Conservation (phyloP, 2,797 vertebrate species). For the Tadarida brasiliensis region DNA sequence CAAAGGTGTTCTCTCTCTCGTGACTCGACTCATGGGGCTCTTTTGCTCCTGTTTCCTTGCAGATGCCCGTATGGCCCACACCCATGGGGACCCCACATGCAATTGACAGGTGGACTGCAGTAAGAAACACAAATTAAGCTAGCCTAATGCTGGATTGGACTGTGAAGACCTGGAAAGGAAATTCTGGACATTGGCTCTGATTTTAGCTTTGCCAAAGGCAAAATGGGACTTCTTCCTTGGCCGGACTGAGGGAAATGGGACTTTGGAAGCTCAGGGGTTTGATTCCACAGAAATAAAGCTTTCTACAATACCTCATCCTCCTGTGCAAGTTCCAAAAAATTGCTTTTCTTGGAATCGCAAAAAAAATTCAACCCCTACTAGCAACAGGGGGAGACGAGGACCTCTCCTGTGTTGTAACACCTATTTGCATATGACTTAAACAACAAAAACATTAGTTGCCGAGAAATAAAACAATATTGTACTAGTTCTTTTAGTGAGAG, state of each 20-base stretch:
- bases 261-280: background rate
- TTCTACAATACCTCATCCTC: background rate
- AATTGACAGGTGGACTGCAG: background rate
- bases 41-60: background rate
- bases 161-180: background rate
- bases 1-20: background rate
- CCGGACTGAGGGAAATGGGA: background rate
- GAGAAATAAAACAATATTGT: slow-evolving; percentile 15
- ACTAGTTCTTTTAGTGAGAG: background rate
- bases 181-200: background rate
- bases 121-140: background rate
- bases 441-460: background rate
- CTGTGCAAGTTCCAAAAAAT: background rate
- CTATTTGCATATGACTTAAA: background rate
- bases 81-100: too few species aligned
- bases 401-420: background rate
- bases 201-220: background rate
- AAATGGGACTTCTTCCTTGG: background rate
- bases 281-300: background rate
- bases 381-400: background rate
- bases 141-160: background rate
- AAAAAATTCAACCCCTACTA: background rate
- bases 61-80: background rate
- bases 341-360: background rate
- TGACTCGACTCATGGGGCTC: background rate